These are phyloP conservation scores for Junco hyemalis DNA, from an alignment of 2,113 vertebrate species.

Conservation along the genomic window DNA sequence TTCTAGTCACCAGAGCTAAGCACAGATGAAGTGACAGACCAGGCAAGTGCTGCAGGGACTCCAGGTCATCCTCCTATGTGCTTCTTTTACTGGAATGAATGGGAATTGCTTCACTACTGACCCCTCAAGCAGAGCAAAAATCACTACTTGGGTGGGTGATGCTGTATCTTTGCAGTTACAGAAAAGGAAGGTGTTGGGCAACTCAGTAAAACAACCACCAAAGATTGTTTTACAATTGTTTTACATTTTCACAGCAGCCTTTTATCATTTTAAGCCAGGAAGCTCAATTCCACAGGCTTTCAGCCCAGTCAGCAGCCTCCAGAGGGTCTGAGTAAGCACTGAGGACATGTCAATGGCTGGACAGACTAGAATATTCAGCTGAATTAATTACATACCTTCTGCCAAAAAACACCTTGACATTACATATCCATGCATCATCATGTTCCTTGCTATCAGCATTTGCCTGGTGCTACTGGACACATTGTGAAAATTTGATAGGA, in stretches of 20 bases:
- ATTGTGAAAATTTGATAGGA: neutral
- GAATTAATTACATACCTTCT: neutral
- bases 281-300: neutral
- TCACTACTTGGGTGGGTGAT: neutral
- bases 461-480: neutral
- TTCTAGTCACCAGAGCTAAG: neutral
- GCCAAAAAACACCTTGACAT: neutral
- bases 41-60: neutral
- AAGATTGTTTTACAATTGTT: neutral
- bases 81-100: neutral
- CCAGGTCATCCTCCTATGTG: accelerated
- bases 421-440: neutral
- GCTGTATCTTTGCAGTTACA: neutral
- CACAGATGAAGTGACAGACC: neutral
- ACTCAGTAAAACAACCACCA: neutral
- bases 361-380: neutral
- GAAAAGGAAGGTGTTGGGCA: neutral
- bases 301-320: neutral
- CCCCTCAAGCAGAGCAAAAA: neutral
- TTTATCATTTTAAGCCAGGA: neutral
- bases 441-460: neutral
- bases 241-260: neutral
- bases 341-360: neutral
- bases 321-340: neutral
- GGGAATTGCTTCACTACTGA: neutral